A percentile compares a stretch with the other conserved stretches of the same genome.
phyloP scores from a whole-genome alignment of 1,140 invertebrate species.

The Pseudomyrmex sp. region DNA sequence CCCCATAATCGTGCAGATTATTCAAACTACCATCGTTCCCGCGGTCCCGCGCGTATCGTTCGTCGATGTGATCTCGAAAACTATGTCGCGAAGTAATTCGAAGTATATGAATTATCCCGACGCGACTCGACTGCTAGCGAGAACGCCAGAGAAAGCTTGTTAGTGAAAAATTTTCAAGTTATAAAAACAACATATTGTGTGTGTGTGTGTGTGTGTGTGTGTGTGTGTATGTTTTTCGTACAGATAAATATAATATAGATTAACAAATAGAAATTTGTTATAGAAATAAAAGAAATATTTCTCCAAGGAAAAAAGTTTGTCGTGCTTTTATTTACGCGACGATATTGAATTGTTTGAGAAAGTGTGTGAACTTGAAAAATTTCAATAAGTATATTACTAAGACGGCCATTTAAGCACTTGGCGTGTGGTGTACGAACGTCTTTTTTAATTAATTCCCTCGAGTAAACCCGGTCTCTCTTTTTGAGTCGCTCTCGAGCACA shows the following conservation, averaged over 20 bases:
- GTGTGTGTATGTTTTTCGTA: background rate
- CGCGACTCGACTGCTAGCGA: background rate
- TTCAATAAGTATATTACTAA: background rate
- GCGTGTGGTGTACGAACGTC: background rate
- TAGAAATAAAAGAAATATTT: background rate
- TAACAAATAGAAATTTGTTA: background rate
- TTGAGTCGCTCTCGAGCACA: background rate
- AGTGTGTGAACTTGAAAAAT: background rate
- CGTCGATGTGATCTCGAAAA: constrained; percentile 41
- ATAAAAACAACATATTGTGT: background rate
- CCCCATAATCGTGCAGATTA: constrained; percentile 65
- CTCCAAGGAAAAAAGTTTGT: background rate
- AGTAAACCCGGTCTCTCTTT: background rate
- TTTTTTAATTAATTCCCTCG: constrained; percentile 61
- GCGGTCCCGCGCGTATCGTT: constrained; percentile 56
- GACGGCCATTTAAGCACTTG: constrained; percentile 1
- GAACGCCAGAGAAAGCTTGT: background rate
- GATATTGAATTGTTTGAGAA: background rate
- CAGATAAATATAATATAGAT: background rate
- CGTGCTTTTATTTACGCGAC: background rate
- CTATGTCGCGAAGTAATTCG: constrained; percentile 48
- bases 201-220: too few relatives aligned
- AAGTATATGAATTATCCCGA: constrained; percentile 38
- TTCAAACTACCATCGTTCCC: constrained; percentile 55
- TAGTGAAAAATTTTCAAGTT: background rate